These are phyloP conservation scores for Rhinolophus sinicus DNA, from an alignment of 2,113 vertebrate species.

Conservation along the genomic window DNA sequence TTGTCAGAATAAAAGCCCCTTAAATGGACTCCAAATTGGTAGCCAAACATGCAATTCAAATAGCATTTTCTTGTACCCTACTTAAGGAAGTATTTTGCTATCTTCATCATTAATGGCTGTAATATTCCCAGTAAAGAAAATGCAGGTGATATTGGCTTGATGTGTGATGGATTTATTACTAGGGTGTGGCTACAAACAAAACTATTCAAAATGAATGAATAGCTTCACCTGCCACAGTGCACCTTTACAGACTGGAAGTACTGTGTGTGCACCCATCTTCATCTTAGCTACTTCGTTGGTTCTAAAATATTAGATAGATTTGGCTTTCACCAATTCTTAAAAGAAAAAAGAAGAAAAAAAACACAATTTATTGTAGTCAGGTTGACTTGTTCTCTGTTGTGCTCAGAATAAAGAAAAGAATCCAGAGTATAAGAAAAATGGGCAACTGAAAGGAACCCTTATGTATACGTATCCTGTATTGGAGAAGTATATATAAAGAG, in stretches of 20 bases:
- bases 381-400: slow-evolving; percentile 2
- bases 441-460: background rate
- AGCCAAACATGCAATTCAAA: slow-evolving; percentile 49
- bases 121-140: background rate
- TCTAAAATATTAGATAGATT: background rate
- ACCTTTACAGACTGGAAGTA: slow-evolving; percentile 28
- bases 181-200: slow-evolving; percentile 32
- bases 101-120: slow-evolving; percentile 51
- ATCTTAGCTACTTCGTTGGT: slow-evolving; percentile 5
- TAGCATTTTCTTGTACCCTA: slow-evolving; percentile 36
- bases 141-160: slow-evolving; percentile 64
- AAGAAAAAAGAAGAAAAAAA: background rate
- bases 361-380: background rate
- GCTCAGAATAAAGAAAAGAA: background rate
- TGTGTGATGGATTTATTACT: background rate
- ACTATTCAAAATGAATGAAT: slow-evolving; percentile 34
- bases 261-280: background rate
- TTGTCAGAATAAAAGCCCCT: background rate
- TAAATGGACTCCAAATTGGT: slow-evolving; percentile 56
- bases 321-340: background rate
- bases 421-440: slow-evolving; percentile 35
- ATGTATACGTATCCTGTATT: background rate
- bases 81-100: slow-evolving; percentile 49
- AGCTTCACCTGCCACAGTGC: slow-evolving; percentile 42
- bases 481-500: background rate